Conservation (phyloP, 2,797 vertebrate species). For the Emys orbicularis region DNA sequence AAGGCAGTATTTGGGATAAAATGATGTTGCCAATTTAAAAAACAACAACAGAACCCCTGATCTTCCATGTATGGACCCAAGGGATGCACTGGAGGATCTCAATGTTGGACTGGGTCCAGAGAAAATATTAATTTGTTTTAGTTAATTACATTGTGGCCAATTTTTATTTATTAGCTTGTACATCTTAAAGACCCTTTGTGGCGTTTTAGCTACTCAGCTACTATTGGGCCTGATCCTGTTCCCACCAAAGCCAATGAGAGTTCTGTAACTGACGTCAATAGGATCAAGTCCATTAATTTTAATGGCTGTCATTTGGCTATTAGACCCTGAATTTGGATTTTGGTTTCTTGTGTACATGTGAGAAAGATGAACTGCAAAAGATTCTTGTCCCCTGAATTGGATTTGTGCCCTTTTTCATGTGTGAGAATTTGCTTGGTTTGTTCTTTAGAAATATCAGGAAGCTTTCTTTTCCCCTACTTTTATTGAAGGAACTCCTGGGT, state of each 20-base stretch:
- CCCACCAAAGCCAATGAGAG: background rate
- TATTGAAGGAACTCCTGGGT: background rate
- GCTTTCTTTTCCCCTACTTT: background rate
- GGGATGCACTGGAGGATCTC: background rate
- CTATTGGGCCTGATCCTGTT: background rate
- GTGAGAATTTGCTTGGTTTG: background rate
- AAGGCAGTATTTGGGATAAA: constrained; percentile 7
- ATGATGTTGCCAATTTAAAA: background rate
- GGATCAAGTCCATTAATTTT: background rate
- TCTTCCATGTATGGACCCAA: background rate
- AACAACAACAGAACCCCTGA: background rate
- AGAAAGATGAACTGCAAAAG: background rate
- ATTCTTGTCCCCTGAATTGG: background rate
- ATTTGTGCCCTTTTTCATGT: background rate
- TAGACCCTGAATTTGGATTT: background rate
- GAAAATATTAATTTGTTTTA: background rate
- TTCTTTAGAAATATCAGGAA: background rate
- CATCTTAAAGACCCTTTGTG: background rate
- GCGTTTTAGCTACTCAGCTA: background rate
- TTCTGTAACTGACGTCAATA: background rate
- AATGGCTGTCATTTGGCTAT: background rate
- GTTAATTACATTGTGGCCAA: background rate
- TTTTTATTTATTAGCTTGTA: background rate
- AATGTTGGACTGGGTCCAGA: background rate
- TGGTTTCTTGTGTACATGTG: background rate